Conservation (phyloP, 2,797 vertebrate genomes). For the Sebastes variabilis region DNA sequence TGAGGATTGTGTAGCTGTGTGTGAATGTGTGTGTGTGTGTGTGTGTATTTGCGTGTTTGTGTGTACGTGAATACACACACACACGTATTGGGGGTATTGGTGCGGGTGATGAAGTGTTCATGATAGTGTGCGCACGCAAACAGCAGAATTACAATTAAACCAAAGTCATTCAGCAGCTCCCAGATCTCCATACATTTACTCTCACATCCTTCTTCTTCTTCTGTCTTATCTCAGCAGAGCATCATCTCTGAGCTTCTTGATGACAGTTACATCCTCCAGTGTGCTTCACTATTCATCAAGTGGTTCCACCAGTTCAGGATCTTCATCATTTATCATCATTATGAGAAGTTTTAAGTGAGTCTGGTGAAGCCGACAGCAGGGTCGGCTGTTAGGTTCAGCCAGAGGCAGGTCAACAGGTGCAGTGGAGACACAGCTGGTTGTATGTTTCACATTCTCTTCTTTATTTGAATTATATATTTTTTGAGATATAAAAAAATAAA, state of each 20-base stretch:
- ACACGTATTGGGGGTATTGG: constrained; percentile 56
- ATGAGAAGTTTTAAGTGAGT: background rate
- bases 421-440: background rate
- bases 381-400: background rate
- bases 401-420: background rate
- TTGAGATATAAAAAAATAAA: background rate
- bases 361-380: background rate
- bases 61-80: constrained; percentile 24
- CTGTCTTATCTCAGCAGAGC: constrained; percentile 20
- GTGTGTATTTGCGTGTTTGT: constrained; percentile 24
- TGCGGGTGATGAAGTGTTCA: constrained; percentile 73
- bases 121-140: constrained; percentile 66
- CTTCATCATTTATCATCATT: background rate
- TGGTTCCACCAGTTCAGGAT: background rate
- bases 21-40: constrained; percentile 19
- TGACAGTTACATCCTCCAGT: constrained; percentile 4
- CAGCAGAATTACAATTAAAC: constrained; percentile 73
- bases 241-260: constrained; percentile 25
- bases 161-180: constrained; percentile 54
- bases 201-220: constrained; percentile 32
- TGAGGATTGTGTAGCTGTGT: constrained; percentile 55
- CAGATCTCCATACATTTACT: constrained; percentile 56
- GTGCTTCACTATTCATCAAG: background rate
- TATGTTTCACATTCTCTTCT: background rate
- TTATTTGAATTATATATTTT: background rate